These are phyloP conservation scores for Mya arenaria DNA, from an alignment of 1,140 invertebrate genomes.

Conservation along the genomic window DNA sequence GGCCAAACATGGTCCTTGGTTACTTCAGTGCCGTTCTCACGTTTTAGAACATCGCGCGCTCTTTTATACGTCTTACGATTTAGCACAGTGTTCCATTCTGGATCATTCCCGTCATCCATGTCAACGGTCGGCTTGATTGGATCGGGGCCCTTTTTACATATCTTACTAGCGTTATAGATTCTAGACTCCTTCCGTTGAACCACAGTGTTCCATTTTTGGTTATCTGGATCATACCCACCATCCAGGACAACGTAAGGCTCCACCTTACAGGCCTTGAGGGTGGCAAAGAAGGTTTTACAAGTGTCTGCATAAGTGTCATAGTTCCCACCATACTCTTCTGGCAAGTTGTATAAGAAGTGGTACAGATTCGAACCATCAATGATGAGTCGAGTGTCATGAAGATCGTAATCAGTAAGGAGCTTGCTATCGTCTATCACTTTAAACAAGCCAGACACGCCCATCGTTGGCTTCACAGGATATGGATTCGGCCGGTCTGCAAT, in stretches of 20 bases:
- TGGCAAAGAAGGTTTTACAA: conserved; percentile 87
- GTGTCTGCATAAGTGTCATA: conserved; percentile 88
- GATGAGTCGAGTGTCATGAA: conserved; percentile 88
- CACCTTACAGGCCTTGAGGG: conserved; percentile 88
- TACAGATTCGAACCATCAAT: conserved; percentile 92
- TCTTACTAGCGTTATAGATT: conserved; percentile 81
- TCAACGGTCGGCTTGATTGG: too few relatives aligned
- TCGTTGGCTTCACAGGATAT: too few relatives aligned
- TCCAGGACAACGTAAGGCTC: conserved; percentile 91
- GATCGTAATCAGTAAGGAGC: conserved; percentile 85
- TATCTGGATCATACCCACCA: conserved; percentile 87
- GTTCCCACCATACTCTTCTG: conserved; percentile 91
- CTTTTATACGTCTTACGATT: too few relatives aligned
- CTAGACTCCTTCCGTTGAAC: conserved; percentile 85
- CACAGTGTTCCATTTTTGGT: conserved; percentile 88
- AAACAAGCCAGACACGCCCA: too few relatives aligned
- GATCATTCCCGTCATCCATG: too few relatives aligned
- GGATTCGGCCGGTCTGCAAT: too few relatives aligned
- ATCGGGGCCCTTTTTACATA: conserved; percentile 65
- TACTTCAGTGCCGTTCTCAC: too few relatives aligned
- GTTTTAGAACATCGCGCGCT: too few relatives aligned
- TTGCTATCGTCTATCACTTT: conserved; percentile 86
- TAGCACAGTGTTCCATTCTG: too few relatives aligned
- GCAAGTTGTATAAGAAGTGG: conserved; percentile 87
- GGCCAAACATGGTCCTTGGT: too few relatives aligned